Percentiles rank a stretch among this genome's conserved stretches.
phyloP scores from a whole-genome alignment of 23 tunicate species.

The Phallusia fumigata region DNA sequence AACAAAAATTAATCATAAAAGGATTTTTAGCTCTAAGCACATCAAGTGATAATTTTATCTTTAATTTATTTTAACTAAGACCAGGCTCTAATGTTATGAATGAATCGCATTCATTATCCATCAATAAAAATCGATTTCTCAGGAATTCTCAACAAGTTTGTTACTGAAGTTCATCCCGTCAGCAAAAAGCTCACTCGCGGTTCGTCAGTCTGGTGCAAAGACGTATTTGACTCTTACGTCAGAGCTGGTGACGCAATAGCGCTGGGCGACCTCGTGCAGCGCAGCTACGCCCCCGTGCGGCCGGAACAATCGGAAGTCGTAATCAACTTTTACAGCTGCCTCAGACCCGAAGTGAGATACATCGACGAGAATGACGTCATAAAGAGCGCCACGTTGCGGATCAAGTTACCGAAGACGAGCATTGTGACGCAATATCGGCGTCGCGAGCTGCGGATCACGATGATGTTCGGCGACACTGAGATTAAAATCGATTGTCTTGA shows the following conservation, averaged over 20 bases:
- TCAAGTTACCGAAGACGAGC: slow-evolving; percentile 49
- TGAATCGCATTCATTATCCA: too few relatives aligned
- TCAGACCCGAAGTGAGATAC: slow-evolving; percentile 46
- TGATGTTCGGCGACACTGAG: slow-evolving; percentile 96
- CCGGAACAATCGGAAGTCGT: slow-evolving; percentile 71
- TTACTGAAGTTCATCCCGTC: slow-evolving; percentile 47
- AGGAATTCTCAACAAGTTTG: slow-evolving; percentile 77
- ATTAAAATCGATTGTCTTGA: slow-evolving; percentile 89
- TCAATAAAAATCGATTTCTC: neutral
- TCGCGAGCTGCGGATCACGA: slow-evolving; percentile 86
- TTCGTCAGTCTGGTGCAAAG: slow-evolving; percentile 83
- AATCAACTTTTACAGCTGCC: slow-evolving; percentile 81
- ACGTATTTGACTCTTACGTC: slow-evolving; percentile 93
- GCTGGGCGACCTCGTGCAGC: slow-evolving; percentile 87
- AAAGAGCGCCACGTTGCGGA: slow-evolving; percentile 83
- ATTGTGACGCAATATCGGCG: neutral
- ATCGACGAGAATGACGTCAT: slow-evolving; percentile 86
- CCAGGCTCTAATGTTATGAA: neutral
- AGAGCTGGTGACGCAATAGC: slow-evolving; percentile 80
- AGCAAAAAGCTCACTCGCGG: slow-evolving; percentile 54
- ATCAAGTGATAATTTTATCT: too few relatives aligned
- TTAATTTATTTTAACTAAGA: too few relatives aligned
- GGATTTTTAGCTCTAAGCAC: too few relatives aligned
- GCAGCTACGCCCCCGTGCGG: slow-evolving; percentile 96
- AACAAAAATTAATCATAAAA: too few relatives aligned